These are phyloP conservation scores for Montipora capitata DNA, from an alignment of 92 coral and sea anemone genomes.

Conservation along the genomic window DNA sequence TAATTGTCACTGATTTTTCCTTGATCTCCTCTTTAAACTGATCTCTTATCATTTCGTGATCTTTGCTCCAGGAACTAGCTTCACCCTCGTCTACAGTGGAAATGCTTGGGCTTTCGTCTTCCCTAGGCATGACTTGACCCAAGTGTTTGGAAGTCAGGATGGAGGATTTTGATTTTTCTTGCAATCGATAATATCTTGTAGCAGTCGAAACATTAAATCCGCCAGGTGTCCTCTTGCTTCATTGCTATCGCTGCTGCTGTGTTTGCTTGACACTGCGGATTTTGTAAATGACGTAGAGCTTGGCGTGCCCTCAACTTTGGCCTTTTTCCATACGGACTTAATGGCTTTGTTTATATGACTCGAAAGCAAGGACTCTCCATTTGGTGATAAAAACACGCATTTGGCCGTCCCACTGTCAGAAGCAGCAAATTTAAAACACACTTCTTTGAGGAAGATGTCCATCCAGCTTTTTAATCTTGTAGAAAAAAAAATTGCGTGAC, in stretches of 20 bases:
- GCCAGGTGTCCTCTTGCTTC: conserved; percentile 57
- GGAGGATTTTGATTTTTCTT: conserved; percentile 48
- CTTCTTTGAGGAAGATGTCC: conserved; percentile 3
- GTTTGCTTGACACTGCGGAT: conserved; percentile 33
- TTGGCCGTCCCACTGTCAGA: not conserved
- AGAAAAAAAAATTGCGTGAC: conserved; percentile 14
- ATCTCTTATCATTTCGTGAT: conserved; percentile 20
- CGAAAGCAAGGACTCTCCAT: conserved; percentile 17
- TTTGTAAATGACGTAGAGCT: conserved; percentile 67
- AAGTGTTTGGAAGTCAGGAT: conserved; percentile 40
- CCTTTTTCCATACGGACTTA: conserved; percentile 36
- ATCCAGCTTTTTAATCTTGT: conserved; percentile 29
- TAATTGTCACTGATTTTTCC: conserved; percentile 6
- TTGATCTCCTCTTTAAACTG: conserved; percentile 14
- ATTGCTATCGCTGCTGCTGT: conserved; percentile 31
- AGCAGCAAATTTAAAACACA: not conserved
- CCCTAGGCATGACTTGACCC: conserved; percentile 26
- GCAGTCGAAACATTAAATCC: conserved; percentile 51
- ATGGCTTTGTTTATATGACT: conserved; percentile 29
- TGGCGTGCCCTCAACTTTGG: not conserved
- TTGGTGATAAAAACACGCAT: conserved; percentile 3
- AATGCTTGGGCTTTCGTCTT: conserved; percentile 36
- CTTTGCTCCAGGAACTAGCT: conserved; percentile 25
- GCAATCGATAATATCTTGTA: conserved; percentile 21
- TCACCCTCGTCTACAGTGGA: conserved; percentile 29